Evolutionary conservation across 2,113 vertebrate species (phyloP).

Genomic region (Globicephala melas): DNA sequence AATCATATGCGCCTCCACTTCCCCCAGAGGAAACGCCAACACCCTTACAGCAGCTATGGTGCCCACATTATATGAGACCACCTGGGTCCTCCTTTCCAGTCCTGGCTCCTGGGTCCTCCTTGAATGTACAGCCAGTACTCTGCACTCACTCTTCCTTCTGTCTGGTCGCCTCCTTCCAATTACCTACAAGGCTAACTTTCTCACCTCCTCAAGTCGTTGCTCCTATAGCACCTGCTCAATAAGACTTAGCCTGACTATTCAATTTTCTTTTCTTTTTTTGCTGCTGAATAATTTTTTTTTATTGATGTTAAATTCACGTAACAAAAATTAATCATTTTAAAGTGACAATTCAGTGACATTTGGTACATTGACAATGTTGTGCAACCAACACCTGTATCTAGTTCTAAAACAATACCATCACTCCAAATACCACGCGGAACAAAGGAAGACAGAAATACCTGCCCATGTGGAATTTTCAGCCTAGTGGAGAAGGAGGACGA

Average conservation of each 20-base stretch:
- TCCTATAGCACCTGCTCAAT: not conserved
- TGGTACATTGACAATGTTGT: no score
- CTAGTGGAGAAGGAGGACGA: not conserved
- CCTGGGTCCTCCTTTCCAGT: not conserved
- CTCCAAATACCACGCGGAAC: not conserved
- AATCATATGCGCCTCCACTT: accelerated
- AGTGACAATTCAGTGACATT: no score
- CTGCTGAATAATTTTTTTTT: not conserved
- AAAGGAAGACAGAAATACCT: not conserved
- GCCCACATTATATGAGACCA: not conserved
- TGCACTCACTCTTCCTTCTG: not conserved
- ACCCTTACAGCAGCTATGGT: not conserved
- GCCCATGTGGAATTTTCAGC: no score
- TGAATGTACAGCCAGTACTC: not conserved
- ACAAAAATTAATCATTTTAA: not conserved
- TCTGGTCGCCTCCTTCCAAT: not conserved
- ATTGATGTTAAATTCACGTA: not conserved
- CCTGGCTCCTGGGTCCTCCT: not conserved
- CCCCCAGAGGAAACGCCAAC: not conserved
- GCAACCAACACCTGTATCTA: no score
- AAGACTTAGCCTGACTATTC: not conserved
- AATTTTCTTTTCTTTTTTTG: not conserved
- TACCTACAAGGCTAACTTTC: not conserved
- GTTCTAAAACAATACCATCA: no score
- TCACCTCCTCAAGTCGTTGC: not conserved